These are phyloP conservation scores for Chaetophractus vellerosus DNA, from an alignment of 2,797 vertebrate species.

Conservation along the genomic window DNA sequence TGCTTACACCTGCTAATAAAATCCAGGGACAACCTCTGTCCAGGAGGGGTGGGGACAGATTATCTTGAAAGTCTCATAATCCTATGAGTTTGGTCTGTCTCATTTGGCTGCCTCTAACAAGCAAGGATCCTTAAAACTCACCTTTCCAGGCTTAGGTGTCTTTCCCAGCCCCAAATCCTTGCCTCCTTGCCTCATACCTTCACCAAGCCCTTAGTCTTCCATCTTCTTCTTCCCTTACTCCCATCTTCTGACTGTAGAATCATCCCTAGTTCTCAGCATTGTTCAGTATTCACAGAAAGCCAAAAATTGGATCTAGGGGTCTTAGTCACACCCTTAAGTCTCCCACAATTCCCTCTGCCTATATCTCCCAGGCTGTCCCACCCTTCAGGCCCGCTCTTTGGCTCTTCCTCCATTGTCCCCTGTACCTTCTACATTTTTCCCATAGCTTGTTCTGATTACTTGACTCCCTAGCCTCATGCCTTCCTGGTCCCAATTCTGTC, in stretches of 20 bases:
- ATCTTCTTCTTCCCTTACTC: background rate
- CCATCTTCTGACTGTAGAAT: background rate
- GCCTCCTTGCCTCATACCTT: background rate
- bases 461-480: background rate
- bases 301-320: background rate
- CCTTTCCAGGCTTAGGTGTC: background rate
- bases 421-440: background rate
- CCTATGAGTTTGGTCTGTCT: background rate
- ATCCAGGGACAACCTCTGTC: background rate
- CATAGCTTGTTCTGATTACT: background rate
- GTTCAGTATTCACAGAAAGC: background rate
- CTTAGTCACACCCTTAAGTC: background rate
- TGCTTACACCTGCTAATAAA: background rate
- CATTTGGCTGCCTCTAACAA: background rate
- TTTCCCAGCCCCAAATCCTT: background rate
- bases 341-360: background rate
- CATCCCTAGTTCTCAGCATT: background rate
- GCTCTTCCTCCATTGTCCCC: background rate
- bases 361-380: background rate
- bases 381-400: background rate
- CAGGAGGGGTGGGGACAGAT: background rate
- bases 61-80: background rate
- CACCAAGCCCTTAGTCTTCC: background rate
- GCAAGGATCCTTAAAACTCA: background rate
- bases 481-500: background rate